Conservation (phyloP, 2,797 vertebrate species). For the Kryptolebias ocellatus region DNA sequence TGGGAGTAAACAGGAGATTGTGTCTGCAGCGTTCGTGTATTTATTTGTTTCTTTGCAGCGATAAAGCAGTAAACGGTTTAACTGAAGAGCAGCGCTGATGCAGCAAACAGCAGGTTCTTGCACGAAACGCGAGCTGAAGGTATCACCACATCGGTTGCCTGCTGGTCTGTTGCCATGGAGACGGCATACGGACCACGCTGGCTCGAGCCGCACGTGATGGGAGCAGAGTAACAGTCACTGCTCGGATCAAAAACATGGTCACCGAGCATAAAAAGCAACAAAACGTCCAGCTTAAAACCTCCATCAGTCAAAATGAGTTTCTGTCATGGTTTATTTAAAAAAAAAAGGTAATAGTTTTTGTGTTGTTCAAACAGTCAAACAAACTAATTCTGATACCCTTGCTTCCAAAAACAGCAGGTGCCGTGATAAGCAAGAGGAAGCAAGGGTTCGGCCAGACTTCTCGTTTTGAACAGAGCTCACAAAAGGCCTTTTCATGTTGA, state of each 20-base stretch:
- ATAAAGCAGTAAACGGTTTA: constrained; percentile 12
- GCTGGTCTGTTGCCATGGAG: constrained; percentile 54
- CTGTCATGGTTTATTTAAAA: background rate
- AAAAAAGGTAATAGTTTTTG: constrained; percentile 9
- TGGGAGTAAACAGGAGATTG: background rate
- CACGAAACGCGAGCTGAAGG: background rate
- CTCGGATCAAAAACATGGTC: background rate
- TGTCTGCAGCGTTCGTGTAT: background rate
- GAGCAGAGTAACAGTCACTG: background rate
- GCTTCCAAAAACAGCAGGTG: constrained; percentile 9
- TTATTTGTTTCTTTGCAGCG: background rate
- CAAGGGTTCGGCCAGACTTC: constrained; percentile 46
- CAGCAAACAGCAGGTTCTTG: background rate
- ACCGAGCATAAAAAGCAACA: too few species aligned
- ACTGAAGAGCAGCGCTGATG: accelerated
- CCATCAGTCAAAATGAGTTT: background rate
- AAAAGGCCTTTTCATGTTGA: constrained; percentile 49
- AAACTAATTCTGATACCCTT: constrained; percentile 11
- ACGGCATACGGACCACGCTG: constrained; percentile 22
- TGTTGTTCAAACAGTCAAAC: background rate
- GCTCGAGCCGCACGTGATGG: constrained; percentile 6
- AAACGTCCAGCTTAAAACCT: background rate
- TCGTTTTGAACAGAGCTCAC: constrained; percentile 35
- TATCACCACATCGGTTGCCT: constrained; percentile 2
- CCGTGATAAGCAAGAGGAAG: constrained; percentile 45